These are phyloP conservation scores for Hipparchia semele DNA, from an alignment of 2,888 invertebrate species.

Conservation along the genomic window DNA sequence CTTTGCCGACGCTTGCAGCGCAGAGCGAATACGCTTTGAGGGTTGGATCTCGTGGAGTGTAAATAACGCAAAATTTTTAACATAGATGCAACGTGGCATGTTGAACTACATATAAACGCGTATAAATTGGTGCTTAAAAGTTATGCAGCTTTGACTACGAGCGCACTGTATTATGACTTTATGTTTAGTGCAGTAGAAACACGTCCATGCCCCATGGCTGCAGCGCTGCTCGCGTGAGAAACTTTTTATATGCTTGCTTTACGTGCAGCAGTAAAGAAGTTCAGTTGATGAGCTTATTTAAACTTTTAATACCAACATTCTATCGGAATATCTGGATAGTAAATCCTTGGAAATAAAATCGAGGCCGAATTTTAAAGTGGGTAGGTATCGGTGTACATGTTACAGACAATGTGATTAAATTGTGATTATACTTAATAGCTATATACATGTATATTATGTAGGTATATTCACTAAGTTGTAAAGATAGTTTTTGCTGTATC, in stretches of 20 bases:
- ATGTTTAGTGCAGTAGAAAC: slow-evolving; percentile 35
- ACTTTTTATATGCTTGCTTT: slow-evolving; percentile 43
- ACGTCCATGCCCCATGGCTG: slow-evolving; percentile 29
- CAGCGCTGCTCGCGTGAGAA: slow-evolving; percentile 32
- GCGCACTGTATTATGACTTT: slow-evolving; percentile 28
- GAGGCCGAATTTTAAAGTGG: slow-evolving; percentile 2
- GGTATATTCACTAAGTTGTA: no score
- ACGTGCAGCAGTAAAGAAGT: slow-evolving; percentile 40
- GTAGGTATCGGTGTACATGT: background rate
- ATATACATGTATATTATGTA: no score
- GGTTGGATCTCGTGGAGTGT: no score
- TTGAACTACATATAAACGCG: slow-evolving; percentile 14
- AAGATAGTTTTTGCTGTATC: no score
- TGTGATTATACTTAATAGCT: no score
- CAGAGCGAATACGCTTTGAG: no score
- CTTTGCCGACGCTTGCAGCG: no score
- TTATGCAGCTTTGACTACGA: slow-evolving; percentile 18
- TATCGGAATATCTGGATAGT: slow-evolving; percentile 27
- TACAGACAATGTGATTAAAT: no score
- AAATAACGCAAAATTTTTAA: slow-evolving; percentile 2
- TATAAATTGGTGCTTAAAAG: slow-evolving; percentile 22
- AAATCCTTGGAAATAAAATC: slow-evolving; percentile 25
- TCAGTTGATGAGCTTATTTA: slow-evolving; percentile 41
- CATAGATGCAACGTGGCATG: slow-evolving; percentile 11
- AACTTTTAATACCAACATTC: slow-evolving; percentile 34